Conservation (phyloP, 37 sponge, comb jelly and placozoan species). For the Haliclona indistincta region DNA sequence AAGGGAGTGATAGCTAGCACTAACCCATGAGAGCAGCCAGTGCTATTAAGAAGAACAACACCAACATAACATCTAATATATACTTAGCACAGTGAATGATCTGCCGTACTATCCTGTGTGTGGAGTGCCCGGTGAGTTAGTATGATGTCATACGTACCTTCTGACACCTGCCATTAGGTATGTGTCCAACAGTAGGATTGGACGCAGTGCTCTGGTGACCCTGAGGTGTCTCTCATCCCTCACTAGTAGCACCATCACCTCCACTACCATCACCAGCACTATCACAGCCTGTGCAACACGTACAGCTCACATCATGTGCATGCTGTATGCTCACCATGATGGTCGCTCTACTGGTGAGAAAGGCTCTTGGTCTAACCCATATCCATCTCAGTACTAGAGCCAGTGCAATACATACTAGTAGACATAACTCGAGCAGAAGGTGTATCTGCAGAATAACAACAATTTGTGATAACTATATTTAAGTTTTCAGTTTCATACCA, state of each 20-base stretch:
- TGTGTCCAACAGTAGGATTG: constrained; percentile 74
- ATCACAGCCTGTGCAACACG: too few relatives aligned
- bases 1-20: constrained; percentile 42
- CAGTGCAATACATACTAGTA: constrained; percentile 39
- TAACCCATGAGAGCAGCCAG: too few relatives aligned
- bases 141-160: constrained; percentile 45
- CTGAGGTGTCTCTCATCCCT: constrained; percentile 46
- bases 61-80: constrained; percentile 16
- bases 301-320: too few relatives aligned
- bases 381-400: constrained; percentile 39
- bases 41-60: constrained; percentile 72
- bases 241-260: constrained; percentile 37
- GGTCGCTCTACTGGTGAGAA: constrained; percentile 34
- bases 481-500: too few relatives aligned
- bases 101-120: neutral
- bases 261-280: constrained; percentile 57
- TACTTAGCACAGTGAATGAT: neutral
- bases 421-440: constrained; percentile 29
- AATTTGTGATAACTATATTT: neutral
- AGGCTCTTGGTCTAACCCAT: constrained; percentile 56
- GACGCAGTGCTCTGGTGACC: constrained; percentile 67
- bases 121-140: too few relatives aligned
- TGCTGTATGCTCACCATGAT: constrained; percentile 57
- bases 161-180: constrained; percentile 67
- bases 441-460: constrained; percentile 29